Percentiles rank a stretch among this genome's conserved stretches.
Evolutionary conservation across 2,888 invertebrate genomes (phyloP).

Genomic region (Dolichomitus sp.): DNA sequence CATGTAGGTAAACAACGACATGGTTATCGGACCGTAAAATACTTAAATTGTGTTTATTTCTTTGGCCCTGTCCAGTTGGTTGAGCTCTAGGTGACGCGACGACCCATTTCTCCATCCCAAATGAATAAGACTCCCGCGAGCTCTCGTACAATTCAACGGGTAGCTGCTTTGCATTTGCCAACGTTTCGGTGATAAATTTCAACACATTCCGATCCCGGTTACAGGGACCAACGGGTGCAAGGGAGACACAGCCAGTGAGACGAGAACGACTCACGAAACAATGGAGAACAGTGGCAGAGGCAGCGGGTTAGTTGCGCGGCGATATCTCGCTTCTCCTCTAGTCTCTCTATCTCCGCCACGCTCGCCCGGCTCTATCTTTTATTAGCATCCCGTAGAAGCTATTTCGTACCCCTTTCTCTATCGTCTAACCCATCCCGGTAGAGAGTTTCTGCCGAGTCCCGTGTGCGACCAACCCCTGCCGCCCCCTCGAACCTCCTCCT

Average conservation of each 20-base stretch:
- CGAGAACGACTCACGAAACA: slow-evolving; percentile 77
- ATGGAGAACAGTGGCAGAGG: slow-evolving; percentile 70
- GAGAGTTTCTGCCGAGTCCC: slow-evolving; percentile 77
- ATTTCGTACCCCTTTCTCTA: slow-evolving; percentile 82
- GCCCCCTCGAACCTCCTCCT: slow-evolving; percentile 54
- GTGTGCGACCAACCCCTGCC: slow-evolving; percentile 65
- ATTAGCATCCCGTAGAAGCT: slow-evolving; percentile 84
- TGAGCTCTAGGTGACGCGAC: not conserved
- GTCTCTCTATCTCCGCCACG: slow-evolving; percentile 79
- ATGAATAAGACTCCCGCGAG: slow-evolving; percentile 20
- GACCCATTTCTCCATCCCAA: slow-evolving; percentile 27
- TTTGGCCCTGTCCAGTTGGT: not conserved
- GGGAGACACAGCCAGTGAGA: slow-evolving; percentile 52
- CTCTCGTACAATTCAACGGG: slow-evolving; percentile 28
- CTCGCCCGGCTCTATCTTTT: slow-evolving; percentile 82
- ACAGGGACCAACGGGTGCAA: not conserved
- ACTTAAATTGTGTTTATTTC: not conserved
- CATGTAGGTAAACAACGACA: not conserved
- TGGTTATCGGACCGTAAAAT: not conserved
- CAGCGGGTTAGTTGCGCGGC: slow-evolving; percentile 52
- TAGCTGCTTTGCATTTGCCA: slow-evolving; percentile 66
- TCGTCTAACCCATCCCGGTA: slow-evolving; percentile 79
- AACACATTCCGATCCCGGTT: slow-evolving; percentile 60
- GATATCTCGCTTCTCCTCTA: slow-evolving; percentile 54
- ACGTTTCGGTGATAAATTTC: slow-evolving; percentile 67